Base-by-base conservation (phyloP, 2,888 invertebrate species). In the Clanis bilineata region DNA sequence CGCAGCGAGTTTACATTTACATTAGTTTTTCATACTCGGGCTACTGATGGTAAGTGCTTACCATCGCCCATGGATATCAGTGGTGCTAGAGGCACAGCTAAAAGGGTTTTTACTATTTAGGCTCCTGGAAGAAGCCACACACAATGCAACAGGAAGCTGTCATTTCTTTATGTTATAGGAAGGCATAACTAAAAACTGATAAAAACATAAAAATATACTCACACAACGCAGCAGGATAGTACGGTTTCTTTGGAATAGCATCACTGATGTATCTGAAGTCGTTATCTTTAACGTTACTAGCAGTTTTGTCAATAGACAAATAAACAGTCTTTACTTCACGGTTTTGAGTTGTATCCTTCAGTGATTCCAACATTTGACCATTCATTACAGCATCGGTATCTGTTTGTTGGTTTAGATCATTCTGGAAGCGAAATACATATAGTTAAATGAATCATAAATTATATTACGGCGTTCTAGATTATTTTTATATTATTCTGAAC, bases 181-280 rank as follows among this genome's bases (percentile, higher is more conserved):
- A 54, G 32, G 23, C 12, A 3, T 3, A 15, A 60, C 4, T 25
- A 28, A 5, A 15, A 9, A 2, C 0, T 2, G n/a, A 28, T 18
- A 3, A 15, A 1, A 9, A 10, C 7, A n/a, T 21, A 5, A 38
- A 47, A 58, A 61, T 38, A 62, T 58, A 78, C 87, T 89, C 77
- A 93, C 93, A 83, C 58, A 93, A 70, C 22, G 88, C 82, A 3
- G 93, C 85, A 5, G 94, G 93, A 68, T 86, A 93, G 65, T 88
- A 93, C 2, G 89, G 86, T 59, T 85, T 90, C 67, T 83, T 88
- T 1, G 89, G 85, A 58, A 90, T 78, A 60, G 86, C 90, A 64
- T 93, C 93, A 66, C 93, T 89, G 15, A 89, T 82, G 64, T 93
- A 94, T 66, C 87, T 82, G 60, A 90, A 93, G 63, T 94, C 93